phyloP scores from a whole-genome alignment of 2,888 invertebrate genomes.

The Protophormia terraenovae region DNA sequence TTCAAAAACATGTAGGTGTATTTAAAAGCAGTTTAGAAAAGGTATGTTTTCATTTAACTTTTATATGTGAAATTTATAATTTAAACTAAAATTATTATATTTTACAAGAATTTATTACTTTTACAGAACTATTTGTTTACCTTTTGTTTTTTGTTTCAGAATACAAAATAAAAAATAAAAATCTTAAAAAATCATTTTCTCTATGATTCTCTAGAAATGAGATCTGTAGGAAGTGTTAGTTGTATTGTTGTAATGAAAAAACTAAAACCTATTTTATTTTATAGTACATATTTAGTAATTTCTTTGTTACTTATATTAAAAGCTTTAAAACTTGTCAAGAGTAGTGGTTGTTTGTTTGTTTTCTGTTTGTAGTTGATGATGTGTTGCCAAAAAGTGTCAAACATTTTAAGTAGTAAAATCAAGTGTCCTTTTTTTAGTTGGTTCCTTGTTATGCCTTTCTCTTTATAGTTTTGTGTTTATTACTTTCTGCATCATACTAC shows the following conservation, averaged over 20 bases:
- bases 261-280: conserved; percentile 1
- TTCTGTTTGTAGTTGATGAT: conserved; percentile 59
- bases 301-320: too few species aligned
- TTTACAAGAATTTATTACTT: not conserved
- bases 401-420: conserved; percentile 81
- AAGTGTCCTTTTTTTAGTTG: conserved; percentile 76
- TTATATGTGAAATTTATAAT: too few species aligned
- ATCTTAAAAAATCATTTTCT: conserved; percentile 41
- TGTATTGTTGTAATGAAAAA: not conserved
- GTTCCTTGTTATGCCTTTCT: not conserved
- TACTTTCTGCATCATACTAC: conserved; percentile 23
- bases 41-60: not conserved
- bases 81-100: too few species aligned
- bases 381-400: conserved; percentile 79
- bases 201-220: too few species aligned
- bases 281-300: not conserved
- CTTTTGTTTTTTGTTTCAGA: too few species aligned
- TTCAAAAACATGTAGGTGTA: not conserved
- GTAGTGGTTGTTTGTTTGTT: conserved; percentile 15
- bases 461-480: conserved; percentile 39
- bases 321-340: conserved; percentile 20
- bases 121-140: too few species aligned
- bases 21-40: not conserved
- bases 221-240: conserved; percentile 41
- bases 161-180: too few species aligned